A percentile compares a stretch with the other conserved stretches of the same genome.
Evolutionary conservation across 2,797 vertebrate genomes (phyloP).

Genomic region (Gymnothorax javanicus): DNA sequence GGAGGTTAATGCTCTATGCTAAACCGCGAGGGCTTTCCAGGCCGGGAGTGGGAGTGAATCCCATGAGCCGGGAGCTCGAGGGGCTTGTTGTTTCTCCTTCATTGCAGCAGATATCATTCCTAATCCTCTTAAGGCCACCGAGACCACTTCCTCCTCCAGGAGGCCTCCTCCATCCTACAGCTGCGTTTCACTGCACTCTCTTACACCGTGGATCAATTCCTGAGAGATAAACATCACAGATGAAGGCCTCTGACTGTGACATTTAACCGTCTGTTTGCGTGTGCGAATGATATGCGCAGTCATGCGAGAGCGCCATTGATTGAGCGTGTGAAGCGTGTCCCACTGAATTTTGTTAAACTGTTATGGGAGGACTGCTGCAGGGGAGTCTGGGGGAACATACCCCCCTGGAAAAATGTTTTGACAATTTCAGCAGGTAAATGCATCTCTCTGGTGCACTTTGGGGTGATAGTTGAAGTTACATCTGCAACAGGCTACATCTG

Average conservation of each 20-base stretch:
- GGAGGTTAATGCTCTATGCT: background rate
- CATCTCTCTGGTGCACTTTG: too few species aligned
- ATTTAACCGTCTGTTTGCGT: background rate
- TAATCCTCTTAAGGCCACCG: constrained; percentile 20
- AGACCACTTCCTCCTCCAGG: background rate
- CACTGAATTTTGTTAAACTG: too few species aligned
- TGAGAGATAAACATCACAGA: background rate
- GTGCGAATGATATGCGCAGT: background rate
- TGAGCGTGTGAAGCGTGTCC: background rate
- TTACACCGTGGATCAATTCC: background rate
- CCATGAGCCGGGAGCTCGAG: background rate
- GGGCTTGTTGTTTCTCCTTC: constrained; percentile 8
- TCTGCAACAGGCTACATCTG: too few species aligned
- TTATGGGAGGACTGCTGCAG: too few species aligned
- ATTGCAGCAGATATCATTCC: background rate
- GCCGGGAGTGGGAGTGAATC: background rate
- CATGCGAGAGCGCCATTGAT: background rate
- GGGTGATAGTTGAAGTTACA: too few species aligned
- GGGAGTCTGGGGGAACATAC: too few species aligned
- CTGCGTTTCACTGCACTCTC: background rate
- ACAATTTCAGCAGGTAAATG: too few species aligned
- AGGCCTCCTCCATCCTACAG: background rate
- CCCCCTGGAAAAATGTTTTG: too few species aligned
- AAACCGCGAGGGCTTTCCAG: background rate
- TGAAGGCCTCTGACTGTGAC: background rate